phyloP scores from a whole-genome alignment of 2,113 vertebrate genomes.

The Lichenostomus cassidix region DNA sequence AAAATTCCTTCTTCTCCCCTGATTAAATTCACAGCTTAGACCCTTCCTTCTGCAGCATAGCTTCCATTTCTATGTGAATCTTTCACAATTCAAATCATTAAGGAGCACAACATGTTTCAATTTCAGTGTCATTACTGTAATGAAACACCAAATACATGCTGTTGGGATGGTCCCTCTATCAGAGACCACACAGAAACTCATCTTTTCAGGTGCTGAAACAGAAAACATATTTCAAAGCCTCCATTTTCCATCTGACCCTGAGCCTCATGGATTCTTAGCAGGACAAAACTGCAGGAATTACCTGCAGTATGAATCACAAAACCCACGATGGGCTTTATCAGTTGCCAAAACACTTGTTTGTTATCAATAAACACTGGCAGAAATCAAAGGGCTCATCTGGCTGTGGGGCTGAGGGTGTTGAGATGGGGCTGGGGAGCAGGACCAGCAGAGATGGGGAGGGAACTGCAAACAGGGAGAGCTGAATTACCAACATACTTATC shows the following conservation, averaged over 20 bases:
- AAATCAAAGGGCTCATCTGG: background rate
- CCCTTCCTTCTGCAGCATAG: background rate
- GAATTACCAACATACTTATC: background rate
- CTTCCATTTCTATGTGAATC: background rate
- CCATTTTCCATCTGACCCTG: rapidly evolving
- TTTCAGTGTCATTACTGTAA: background rate
- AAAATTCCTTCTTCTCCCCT: background rate
- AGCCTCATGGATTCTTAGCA: background rate
- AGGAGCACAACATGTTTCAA: background rate
- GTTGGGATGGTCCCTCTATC: background rate
- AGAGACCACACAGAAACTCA: background rate
- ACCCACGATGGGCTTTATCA: background rate
- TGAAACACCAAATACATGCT: rapidly evolving
- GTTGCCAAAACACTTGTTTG: background rate
- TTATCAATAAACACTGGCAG: background rate
- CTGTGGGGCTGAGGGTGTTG: background rate
- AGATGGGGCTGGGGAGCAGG: background rate
- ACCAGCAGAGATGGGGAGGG: background rate
- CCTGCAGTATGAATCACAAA: background rate
- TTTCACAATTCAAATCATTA: background rate
- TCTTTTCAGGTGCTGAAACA: background rate
- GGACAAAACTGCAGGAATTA: background rate
- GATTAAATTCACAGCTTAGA: background rate
- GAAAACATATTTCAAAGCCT: background rate
- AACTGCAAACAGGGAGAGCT: background rate